phyloP scores from a whole-genome alignment of 2,113 vertebrate genomes.

The Hyperopisus bebe region DNA sequence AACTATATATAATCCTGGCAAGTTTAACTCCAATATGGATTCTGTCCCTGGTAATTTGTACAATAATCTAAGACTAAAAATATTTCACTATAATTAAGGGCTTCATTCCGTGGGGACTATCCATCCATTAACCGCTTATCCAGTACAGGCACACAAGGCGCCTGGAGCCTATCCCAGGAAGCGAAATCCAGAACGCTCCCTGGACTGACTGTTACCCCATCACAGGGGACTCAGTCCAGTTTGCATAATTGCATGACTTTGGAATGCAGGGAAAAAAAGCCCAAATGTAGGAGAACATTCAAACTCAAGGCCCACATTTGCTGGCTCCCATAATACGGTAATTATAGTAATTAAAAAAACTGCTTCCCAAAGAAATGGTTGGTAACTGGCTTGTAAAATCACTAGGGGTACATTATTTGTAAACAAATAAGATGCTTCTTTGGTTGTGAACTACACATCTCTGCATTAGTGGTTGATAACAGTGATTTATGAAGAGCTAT shows the following conservation, averaged over 20 bases:
- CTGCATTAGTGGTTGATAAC: neutral
- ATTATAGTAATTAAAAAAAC: neutral
- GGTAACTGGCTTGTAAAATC: neutral
- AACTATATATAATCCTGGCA: neutral
- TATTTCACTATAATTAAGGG: conserved; percentile 2
- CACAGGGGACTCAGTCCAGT: neutral
- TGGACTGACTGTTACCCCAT: neutral
- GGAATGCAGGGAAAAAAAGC: neutral
- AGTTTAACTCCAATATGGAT: neutral
- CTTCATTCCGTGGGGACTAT: neutral
- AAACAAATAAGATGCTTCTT: neutral
- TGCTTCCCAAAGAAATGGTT: neutral
- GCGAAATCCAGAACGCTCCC: neutral
- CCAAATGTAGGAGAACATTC: neutral
- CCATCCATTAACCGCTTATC: neutral
- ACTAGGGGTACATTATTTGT: neutral
- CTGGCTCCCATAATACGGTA: neutral
- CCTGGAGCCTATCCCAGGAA: neutral
- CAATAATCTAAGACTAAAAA: neutral
- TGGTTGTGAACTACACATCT: neutral
- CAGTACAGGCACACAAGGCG: neutral
- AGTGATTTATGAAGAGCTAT: neutral
- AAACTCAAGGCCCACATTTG: neutral
- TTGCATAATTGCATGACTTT: neutral
- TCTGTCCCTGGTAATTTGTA: conserved; percentile 1